phyloP scores from a whole-genome alignment of 2,888 invertebrate genomes.

The Auanema sp. region DNA sequence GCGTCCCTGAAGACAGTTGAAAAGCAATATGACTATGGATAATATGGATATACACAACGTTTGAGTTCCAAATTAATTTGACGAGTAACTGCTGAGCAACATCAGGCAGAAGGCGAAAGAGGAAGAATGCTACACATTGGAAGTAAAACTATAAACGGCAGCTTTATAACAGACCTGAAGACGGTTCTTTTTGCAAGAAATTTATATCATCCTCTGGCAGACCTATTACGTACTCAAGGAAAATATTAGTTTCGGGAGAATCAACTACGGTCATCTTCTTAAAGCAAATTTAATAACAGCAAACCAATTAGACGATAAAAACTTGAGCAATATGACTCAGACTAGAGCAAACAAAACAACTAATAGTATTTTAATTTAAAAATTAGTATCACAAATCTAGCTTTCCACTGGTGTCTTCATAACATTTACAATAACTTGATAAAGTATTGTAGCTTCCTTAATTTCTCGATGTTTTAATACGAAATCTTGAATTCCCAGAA shows the following conservation, averaged over 20 bases:
- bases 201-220: constrained; percentile 28
- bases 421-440: constrained; percentile 6
- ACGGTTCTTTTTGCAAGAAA: constrained; percentile 36
- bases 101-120: constrained; percentile 52
- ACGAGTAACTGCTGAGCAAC: constrained; percentile 48
- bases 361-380: not conserved
- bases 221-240: constrained; percentile 45
- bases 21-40: constrained; percentile 7
- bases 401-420: not conserved
- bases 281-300: not conserved
- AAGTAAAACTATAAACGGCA: not conserved
- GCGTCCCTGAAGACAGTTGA: not conserved
- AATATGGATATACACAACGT: constrained; percentile 20
- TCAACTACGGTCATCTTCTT: not conserved
- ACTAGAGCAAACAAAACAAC: not conserved
- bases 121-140: constrained; percentile 36
- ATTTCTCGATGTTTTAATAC: constrained; percentile 8
- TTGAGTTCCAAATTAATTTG: constrained; percentile 41
- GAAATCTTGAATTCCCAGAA: constrained; percentile 11
- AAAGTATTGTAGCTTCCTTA: constrained; percentile 15
- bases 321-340: not conserved
- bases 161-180: constrained; percentile 28
- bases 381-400: not conserved
- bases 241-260: constrained; percentile 26
- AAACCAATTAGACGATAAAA: not conserved